Evolutionary conservation across 2,113 vertebrate species (phyloP).

Genomic region (Lipophrys pholis): DNA sequence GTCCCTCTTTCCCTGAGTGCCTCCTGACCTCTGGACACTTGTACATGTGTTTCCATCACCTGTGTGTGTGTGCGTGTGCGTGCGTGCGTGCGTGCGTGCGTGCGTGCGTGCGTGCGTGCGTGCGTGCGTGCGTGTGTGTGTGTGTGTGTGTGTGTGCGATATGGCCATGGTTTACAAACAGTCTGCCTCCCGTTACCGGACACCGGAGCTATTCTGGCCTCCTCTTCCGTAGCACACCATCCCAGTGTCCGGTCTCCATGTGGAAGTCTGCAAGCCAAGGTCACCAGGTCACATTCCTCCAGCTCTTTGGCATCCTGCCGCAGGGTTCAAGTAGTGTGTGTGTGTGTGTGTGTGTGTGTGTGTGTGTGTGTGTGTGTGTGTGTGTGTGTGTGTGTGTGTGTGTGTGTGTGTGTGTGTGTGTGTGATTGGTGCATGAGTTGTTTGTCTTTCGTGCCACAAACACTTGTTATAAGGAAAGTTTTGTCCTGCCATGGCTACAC

Average conservation of each 20-base stretch:
- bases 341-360: neutral
- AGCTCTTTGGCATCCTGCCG: slow-evolving; percentile 78
- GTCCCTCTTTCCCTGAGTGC: neutral
- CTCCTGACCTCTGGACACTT: slow-evolving; percentile 44
- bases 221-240: slow-evolving; percentile 70
- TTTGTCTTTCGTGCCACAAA: slow-evolving; percentile 68
- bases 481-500: no score
- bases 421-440: slow-evolving; percentile 50
- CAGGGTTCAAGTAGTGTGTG: slow-evolving; percentile 76
- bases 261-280: slow-evolving; percentile 81
- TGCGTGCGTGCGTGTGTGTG: slow-evolving; percentile 27
- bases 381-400: slow-evolving; percentile 38
- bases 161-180: slow-evolving; percentile 78
- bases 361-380: slow-evolving; percentile 25
- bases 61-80: slow-evolving; percentile 56
- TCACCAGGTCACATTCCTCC: slow-evolving; percentile 84
- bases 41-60: slow-evolving; percentile 58
- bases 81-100: slow-evolving; percentile 5
- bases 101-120: slow-evolving; percentile 53
- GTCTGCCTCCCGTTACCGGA: slow-evolving; percentile 76
- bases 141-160: slow-evolving; percentile 53
- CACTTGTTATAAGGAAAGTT: slow-evolving; percentile 48
- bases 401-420: slow-evolving; percentile 48
- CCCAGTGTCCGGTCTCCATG: slow-evolving; percentile 75
- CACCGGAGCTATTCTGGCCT: slow-evolving; percentile 81